Evolutionary conservation across 35 echinoderm and acorn worm genomes (phyloP).

Genomic region (Ptychodera flava): DNA sequence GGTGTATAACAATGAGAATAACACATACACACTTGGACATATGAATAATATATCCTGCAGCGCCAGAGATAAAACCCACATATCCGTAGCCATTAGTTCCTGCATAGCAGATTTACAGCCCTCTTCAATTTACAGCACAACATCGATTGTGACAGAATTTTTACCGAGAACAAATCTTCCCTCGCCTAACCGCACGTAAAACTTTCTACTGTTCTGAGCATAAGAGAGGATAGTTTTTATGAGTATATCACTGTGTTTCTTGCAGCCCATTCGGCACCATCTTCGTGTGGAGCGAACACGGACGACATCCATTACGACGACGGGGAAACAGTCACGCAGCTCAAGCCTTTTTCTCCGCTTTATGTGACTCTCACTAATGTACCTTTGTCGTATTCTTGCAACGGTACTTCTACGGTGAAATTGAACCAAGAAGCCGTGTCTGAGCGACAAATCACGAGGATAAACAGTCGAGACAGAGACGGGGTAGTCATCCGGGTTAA

Average conservation of each 20-base stretch:
- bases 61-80: no score
- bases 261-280: slow-evolving; percentile 67
- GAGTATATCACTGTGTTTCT: neutral
- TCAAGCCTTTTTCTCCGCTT: slow-evolving; percentile 89
- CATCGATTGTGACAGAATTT: no score
- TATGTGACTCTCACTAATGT: slow-evolving; percentile 51
- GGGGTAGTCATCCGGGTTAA: neutral
- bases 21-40: no score
- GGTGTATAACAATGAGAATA: no score
- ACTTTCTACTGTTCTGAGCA: no score
- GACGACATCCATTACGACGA: slow-evolving; percentile 79
- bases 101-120: no score
- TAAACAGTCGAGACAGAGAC: neutral
- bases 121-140: no score
- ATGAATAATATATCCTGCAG: no score
- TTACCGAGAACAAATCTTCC: no score
- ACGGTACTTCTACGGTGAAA: neutral
- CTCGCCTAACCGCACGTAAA: no score
- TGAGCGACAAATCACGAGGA: neutral
- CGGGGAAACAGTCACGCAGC: slow-evolving; percentile 73
- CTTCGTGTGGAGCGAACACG: slow-evolving; percentile 84
- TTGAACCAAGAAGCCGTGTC: neutral
- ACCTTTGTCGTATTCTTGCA: neutral
- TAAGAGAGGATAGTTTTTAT: neutral
- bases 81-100: no score